phyloP scores from a whole-genome alignment of 2,888 invertebrate species.

The Ganaspis brasiliensis region DNA sequence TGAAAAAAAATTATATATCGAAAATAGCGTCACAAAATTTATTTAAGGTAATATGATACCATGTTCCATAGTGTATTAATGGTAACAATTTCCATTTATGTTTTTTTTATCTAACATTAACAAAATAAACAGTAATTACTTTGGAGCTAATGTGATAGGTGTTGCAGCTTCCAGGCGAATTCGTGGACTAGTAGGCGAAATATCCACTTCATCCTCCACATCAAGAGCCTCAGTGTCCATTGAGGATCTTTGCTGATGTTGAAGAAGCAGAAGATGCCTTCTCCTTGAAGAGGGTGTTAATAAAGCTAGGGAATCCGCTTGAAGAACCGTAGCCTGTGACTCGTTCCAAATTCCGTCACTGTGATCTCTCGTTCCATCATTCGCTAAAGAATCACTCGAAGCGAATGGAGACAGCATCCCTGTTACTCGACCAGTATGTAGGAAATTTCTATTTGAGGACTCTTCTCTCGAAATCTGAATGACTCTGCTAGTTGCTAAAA shows the following conservation, averaged over 20 bases:
- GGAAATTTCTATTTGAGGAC: constrained; percentile 61
- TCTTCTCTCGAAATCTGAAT: constrained; percentile 65
- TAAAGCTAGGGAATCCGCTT: constrained; percentile 86
- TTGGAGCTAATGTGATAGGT: constrained; percentile 69
- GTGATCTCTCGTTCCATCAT: constrained; percentile 89
- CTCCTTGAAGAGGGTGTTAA: constrained; percentile 90
- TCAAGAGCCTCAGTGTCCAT: constrained; percentile 92
- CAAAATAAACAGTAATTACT: constrained; percentile 64
- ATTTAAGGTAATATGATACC: no score
- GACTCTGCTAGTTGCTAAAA: constrained; percentile 60
- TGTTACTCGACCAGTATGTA: constrained; percentile 63
- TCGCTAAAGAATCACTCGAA: constrained; percentile 92
- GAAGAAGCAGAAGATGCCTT: constrained; percentile 88
- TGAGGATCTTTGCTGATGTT: constrained; percentile 93
- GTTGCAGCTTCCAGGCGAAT: constrained; percentile 75
- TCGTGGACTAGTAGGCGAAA: constrained; percentile 73
- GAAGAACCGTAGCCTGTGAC: constrained; percentile 92
- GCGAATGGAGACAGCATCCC: constrained; percentile 87
- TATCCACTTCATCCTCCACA: constrained; percentile 80
- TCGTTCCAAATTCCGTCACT: constrained; percentile 95
- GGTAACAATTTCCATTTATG: no score
- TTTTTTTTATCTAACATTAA: no score
- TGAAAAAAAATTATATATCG: no score
- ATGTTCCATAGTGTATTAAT: no score
- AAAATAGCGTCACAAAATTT: no score